Percentiles rank a stretch among this genome's conserved stretches.
Evolutionary conservation across 2,797 vertebrate genomes (phyloP).

Genomic region (Odontamblyopus rebecca): DNA sequence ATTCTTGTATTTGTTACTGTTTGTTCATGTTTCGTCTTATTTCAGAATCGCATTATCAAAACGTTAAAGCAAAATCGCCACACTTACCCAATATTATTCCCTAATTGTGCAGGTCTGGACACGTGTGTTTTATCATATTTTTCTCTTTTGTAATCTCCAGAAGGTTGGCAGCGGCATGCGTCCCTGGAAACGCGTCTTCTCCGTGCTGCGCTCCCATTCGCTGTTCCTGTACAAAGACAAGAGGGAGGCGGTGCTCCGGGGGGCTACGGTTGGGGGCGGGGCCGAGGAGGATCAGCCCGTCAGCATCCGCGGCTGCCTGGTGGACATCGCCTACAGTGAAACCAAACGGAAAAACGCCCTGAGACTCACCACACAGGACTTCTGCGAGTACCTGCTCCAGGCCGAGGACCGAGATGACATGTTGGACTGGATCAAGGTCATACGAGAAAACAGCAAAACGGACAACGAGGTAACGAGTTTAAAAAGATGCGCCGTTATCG

Average conservation of each 20-base stretch:
- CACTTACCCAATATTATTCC: neutral
- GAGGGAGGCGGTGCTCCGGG: conserved; percentile 87
- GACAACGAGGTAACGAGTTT: conserved; percentile 89
- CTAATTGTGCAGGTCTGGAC: too few relatives aligned
- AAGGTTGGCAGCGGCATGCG: conserved; percentile 94
- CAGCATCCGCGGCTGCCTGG: conserved; percentile 95
- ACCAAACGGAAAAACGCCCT: conserved; percentile 96
- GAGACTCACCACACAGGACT: conserved; percentile 97
- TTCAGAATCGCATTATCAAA: too few relatives aligned
- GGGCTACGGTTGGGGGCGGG: conserved; percentile 78
- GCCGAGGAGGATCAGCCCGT: conserved; percentile 92
- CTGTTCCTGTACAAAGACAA: conserved; percentile 97
- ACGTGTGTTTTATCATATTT: neutral
- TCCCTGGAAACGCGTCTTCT: conserved; percentile 94
- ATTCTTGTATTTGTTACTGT: too few relatives aligned
- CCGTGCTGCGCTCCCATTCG: conserved; percentile 87
- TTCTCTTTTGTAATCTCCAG: conserved; percentile 63
- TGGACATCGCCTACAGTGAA: conserved; percentile 98
- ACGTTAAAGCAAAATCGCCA: too few relatives aligned
- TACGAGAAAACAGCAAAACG: conserved; percentile 94
- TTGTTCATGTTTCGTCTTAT: too few relatives aligned
- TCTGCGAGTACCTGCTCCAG: conserved; percentile 99
- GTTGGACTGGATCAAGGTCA: conserved; percentile 96
- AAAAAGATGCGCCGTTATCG: neutral
- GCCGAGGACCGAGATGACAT: conserved; percentile 97